Evolutionary conservation across 2,113 vertebrate species (phyloP).

Genomic region (Zosterops hypoxanthus): DNA sequence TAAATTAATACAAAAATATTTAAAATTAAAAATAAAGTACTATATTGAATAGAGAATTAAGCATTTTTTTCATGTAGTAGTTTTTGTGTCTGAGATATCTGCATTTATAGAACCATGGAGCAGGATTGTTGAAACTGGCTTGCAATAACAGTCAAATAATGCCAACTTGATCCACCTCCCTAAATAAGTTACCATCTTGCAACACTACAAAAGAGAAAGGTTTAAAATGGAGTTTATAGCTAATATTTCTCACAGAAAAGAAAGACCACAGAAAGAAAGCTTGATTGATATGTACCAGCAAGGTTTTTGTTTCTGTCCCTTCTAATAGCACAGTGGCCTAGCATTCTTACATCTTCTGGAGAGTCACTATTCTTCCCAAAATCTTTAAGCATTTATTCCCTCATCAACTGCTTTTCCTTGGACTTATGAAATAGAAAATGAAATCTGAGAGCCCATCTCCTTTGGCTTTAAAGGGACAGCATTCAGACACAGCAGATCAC

Average conservation of each 20-base stretch:
- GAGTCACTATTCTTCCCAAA: neutral
- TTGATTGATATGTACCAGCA: neutral
- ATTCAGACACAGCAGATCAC: neutral
- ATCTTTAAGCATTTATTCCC: neutral
- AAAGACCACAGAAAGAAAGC: neutral
- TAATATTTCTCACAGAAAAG: neutral
- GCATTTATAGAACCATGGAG: accelerated
- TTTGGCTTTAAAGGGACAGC: neutral
- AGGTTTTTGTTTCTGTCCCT: neutral
- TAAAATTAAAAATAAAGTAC: neutral
- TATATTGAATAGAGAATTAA: neutral
- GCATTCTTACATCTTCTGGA: neutral
- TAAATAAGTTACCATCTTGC: neutral
- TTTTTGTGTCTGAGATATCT: neutral
- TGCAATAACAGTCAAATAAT: neutral
- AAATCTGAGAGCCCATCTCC: neutral
- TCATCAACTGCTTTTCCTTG: neutral
- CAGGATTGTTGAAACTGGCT: neutral
- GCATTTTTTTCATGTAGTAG: accelerated
- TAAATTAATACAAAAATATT: neutral
- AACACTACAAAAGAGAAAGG: neutral
- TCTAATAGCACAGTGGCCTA: neutral
- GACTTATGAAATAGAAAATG: neutral
- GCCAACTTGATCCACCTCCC: neutral
- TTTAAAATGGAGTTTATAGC: neutral